Evolutionary conservation across 2,888 invertebrate species (phyloP).

Genomic region (Asteroscopus sphinx): DNA sequence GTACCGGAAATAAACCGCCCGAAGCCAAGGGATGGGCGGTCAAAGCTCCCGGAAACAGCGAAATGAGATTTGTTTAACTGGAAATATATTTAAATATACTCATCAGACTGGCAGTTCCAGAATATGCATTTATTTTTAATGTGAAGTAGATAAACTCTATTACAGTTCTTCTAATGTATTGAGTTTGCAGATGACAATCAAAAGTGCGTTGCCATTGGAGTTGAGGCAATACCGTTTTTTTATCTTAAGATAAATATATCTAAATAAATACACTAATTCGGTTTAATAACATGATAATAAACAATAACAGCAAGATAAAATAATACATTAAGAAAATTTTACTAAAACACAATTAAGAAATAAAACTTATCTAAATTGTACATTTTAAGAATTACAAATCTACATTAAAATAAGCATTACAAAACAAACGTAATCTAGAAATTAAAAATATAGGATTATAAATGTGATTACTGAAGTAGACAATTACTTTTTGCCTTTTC

Average conservation of each 20-base stretch:
- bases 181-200: too few relatives aligned
- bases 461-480: neutral
- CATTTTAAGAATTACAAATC: neutral
- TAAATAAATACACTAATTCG: neutral
- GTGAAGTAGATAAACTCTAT: too few relatives aligned
- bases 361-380: conserved; percentile 6
- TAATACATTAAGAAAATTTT: too few relatives aligned
- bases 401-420: neutral
- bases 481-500: conserved; percentile 8
- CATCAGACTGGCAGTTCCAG: neutral
- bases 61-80: conserved; percentile 69
- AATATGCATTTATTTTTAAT: conserved; percentile 8
- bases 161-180: too few relatives aligned
- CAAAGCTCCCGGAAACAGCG: conserved; percentile 66
- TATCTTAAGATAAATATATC: too few relatives aligned
- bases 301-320: conserved; percentile 25
- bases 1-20: conserved; percentile 74
- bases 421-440: conserved; percentile 6
- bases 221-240: too few relatives aligned
- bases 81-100: conserved; percentile 5
- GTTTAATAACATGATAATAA: neutral
- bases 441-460: neutral
- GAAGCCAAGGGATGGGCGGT: conserved; percentile 54
- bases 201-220: too few relatives aligned
- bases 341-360: conserved; percentile 1